These are phyloP conservation scores for Echiichthys vipera DNA, from an alignment of 2,797 vertebrate genomes.

Conservation along the genomic window DNA sequence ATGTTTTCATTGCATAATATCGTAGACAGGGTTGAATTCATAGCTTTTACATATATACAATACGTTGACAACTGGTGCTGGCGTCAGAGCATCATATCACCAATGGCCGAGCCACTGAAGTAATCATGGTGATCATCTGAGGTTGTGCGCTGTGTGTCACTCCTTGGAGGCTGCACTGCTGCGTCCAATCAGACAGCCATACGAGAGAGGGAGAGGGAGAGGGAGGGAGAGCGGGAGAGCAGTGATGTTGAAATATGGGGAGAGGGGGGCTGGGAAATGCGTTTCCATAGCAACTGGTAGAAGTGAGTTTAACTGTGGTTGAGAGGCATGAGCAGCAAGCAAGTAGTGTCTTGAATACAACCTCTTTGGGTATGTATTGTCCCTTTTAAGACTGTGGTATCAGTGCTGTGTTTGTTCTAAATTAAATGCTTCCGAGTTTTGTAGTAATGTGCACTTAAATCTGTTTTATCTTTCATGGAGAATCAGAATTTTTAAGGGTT, in stretches of 20 bases:
- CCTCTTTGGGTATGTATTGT: slow-evolving; percentile 37
- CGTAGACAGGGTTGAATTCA: slow-evolving; percentile 1
- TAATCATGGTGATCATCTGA: slow-evolving; percentile 44
- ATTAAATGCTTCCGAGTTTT: slow-evolving; percentile 5
- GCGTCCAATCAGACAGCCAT: slow-evolving; percentile 71
- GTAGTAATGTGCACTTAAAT: neutral
- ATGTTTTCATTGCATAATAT: slow-evolving; percentile 13
- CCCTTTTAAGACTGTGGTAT: slow-evolving; percentile 6
- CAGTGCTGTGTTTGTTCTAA: slow-evolving; percentile 22
- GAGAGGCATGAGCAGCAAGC: slow-evolving; percentile 84
- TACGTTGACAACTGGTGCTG: neutral
- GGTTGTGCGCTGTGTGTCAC: slow-evolving; percentile 49
- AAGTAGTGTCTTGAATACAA: slow-evolving; percentile 65
- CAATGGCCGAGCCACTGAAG: slow-evolving; percentile 7
- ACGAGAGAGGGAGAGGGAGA: slow-evolving; percentile 27
- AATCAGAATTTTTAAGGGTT: neutral
- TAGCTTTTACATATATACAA: slow-evolving; percentile 2
- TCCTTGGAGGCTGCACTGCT: slow-evolving; percentile 60
- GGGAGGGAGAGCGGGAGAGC: slow-evolving; percentile 12
- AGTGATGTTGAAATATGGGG: slow-evolving; percentile 71
- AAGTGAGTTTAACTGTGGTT: slow-evolving; percentile 81
- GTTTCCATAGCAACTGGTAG: slow-evolving; percentile 86
- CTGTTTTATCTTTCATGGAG: neutral
- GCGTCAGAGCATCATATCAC: slow-evolving; percentile 1
- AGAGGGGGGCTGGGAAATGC: slow-evolving; percentile 65